Evolutionary conservation across 2,888 invertebrate species (phyloP).

Genomic region (Folsomia manolachei): DNA sequence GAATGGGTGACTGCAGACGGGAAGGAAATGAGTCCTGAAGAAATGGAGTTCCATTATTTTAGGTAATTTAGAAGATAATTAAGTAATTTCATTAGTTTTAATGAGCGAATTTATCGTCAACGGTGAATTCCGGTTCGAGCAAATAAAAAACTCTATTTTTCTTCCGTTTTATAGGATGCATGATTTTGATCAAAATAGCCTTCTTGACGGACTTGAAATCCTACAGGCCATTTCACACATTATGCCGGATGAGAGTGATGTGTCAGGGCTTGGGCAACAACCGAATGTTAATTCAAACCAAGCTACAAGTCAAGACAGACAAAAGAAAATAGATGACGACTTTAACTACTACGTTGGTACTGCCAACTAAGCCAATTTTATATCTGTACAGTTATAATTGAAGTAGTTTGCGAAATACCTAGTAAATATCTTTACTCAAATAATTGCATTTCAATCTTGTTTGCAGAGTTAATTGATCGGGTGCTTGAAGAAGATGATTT

Average conservation of each 20-base stretch:
- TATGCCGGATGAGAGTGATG: slow-evolving; percentile 58
- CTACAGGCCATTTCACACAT: slow-evolving; percentile 77
- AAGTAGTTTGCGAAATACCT: too few species aligned
- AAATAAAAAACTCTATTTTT: slow-evolving; percentile 2
- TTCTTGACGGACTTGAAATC: slow-evolving; percentile 83
- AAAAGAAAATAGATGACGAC: slow-evolving; percentile 54
- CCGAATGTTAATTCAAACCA: neutral
- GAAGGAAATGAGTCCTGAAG: slow-evolving; percentile 77
- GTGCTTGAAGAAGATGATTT: slow-evolving; percentile 78
- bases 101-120: neutral
- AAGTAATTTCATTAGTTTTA: too few species aligned
- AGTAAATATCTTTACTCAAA: too few species aligned
- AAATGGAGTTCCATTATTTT: slow-evolving; percentile 80
- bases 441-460: too few species aligned
- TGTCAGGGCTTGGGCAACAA: slow-evolving; percentile 48
- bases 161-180: slow-evolving; percentile 61
- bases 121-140: neutral
- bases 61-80: slow-evolving; percentile 56
- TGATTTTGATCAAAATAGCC: slow-evolving; percentile 84
- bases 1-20: slow-evolving; percentile 62
- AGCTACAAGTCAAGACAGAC: slow-evolving; percentile 53
- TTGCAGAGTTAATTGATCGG: slow-evolving; percentile 77
- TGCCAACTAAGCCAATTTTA: too few species aligned
- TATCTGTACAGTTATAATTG: too few species aligned
- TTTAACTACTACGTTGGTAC: slow-evolving; percentile 58